Evolutionary conservation across 2,113 vertebrate species (phyloP).

Genomic region (Sinocyclocheilus rhinocerous): DNA sequence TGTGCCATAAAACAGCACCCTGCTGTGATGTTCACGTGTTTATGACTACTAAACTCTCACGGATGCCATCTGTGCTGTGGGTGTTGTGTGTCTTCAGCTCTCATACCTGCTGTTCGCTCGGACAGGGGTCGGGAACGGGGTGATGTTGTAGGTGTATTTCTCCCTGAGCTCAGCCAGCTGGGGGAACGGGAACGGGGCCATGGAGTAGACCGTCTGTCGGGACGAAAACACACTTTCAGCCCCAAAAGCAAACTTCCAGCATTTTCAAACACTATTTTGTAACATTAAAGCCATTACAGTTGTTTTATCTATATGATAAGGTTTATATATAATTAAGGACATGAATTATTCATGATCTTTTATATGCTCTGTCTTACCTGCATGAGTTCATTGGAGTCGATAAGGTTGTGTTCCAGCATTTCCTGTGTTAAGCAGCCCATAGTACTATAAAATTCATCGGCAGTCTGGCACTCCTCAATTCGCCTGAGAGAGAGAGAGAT

Average conservation of each 20-base stretch:
- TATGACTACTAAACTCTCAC: not conserved
- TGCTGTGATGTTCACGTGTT: not conserved
- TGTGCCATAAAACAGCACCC: not conserved
- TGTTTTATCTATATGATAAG: not conserved
- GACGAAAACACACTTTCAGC: slow-evolving; percentile 3
- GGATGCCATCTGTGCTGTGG: not conserved
- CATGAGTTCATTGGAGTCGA: slow-evolving; percentile 92
- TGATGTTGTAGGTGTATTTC: slow-evolving; percentile 99
- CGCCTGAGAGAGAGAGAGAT: slow-evolving; percentile 72
- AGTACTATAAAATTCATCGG: slow-evolving; percentile 96
- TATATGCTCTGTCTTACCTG: slow-evolving; percentile 77
- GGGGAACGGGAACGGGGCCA: slow-evolving; percentile 95
- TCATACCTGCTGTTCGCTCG: slow-evolving; percentile 84
- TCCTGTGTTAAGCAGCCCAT: slow-evolving; percentile 97
- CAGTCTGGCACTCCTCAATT: slow-evolving; percentile 91
- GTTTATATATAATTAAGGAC: not conserved
- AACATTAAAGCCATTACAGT: not conserved
- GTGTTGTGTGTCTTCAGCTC: not conserved
- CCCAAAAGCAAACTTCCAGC: not conserved
- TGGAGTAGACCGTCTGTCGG: slow-evolving; percentile 91
- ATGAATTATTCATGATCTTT: not conserved
- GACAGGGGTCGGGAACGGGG: slow-evolving; percentile 91
- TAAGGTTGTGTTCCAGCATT: slow-evolving; percentile 91
- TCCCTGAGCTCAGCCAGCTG: slow-evolving; percentile 94
- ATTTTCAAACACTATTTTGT: not conserved